These are phyloP conservation scores for Mus pahari DNA, from an alignment of 2,113 vertebrate genomes.

Conservation along the genomic window DNA sequence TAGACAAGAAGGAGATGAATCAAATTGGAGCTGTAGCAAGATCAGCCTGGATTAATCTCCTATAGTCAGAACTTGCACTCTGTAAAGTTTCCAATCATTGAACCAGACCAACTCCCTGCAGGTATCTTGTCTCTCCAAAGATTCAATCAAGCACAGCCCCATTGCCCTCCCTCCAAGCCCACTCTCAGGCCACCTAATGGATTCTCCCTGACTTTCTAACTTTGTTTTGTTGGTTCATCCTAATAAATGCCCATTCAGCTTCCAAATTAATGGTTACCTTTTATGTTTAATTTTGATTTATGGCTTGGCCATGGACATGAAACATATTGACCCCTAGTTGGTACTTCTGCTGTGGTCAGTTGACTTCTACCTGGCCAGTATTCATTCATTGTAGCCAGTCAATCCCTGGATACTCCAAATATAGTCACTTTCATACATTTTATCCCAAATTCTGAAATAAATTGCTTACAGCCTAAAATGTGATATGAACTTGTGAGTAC, in stretches of 20 bases:
- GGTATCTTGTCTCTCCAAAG: background rate
- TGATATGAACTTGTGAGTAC: background rate
- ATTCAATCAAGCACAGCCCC: too few species aligned
- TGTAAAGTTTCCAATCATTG: background rate
- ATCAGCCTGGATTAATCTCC: background rate
- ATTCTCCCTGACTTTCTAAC: background rate
- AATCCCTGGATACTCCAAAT: background rate
- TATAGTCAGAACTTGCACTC: background rate
- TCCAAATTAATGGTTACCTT: background rate
- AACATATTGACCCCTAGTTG: background rate
- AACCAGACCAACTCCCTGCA: background rate
- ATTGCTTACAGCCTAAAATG: background rate
- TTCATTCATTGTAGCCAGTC: background rate
- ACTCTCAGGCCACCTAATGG: background rate
- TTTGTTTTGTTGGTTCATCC: background rate
- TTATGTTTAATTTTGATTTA: background rate
- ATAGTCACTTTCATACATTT: background rate
- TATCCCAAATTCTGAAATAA: background rate
- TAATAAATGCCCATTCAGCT: background rate
- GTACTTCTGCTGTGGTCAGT: background rate
- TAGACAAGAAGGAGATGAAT: background rate
- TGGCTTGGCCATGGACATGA: background rate
- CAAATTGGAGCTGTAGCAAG: background rate
- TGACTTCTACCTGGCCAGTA: background rate
- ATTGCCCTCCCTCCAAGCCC: rapidly evolving